Evolutionary conservation across 2,888 invertebrate species (phyloP), one percentile per base, ranked within the genome.

Genomic region (Heliconius erato): DNA sequence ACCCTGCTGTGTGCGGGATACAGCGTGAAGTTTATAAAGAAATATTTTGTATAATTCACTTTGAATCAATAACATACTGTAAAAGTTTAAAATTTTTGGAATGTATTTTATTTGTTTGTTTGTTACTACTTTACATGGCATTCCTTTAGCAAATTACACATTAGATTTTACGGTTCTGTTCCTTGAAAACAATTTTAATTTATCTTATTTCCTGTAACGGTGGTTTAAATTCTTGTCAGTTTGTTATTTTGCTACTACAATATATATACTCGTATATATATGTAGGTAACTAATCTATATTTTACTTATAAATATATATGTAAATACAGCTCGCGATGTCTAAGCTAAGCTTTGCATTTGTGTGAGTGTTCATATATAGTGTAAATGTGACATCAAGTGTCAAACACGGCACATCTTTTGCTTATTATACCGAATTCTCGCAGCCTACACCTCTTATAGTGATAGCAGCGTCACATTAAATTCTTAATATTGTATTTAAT

Each of bases 121-220:
- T 78, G 28, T 14, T 28, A 12, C 19, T 35, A 11, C 69, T 35
- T 44, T 44, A 44, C 44, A 26, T 23, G 12, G 19, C 35, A 26
- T 28, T 40, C 26, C 7, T 44, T 67, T 40, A 26, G 19, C 28
- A 28, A 26, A 67, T 32, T 49, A 40, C n/a, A 77, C 9, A n/a
- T 35, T 28, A 65, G 26, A 78, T 78, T 44, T 26, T 19, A 44
- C 40, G 28, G 44, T 78, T 35, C 11, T 26, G 3, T 49, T 28
- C 26, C 12, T 78, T 44, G 67, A 67, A 32, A 65, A 76, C 59
- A 76, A 76, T n/a, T 63, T 76, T 6, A n/a, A 76, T 76, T 35
- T 63, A 59, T 35, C 59, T 59, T 35, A n/a, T 12, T 7, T 32
- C 14, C 3, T 65, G 54, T 63, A n/a, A 63, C n/a, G n/a, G 3